phyloP scores from a whole-genome alignment of 1,140 invertebrate species.

The Aphaenogaster rudis region DNA sequence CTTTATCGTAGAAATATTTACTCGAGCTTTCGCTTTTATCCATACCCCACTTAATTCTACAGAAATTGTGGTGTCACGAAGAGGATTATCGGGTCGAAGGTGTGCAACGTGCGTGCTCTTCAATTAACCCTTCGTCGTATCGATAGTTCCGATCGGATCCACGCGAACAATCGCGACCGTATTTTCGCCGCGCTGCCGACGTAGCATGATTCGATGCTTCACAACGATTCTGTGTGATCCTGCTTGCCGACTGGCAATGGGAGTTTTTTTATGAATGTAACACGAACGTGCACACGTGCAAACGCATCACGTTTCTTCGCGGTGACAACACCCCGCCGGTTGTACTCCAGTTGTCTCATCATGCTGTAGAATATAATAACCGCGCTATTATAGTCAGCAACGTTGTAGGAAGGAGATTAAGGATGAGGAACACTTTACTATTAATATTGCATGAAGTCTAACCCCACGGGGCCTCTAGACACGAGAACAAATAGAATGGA shows the following conservation, averaged over 20 bases:
- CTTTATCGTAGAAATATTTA: neutral
- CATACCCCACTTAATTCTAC: conserved; percentile 48
- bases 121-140: conserved; percentile 82
- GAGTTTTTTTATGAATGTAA: neutral
- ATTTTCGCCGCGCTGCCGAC: conserved; percentile 75
- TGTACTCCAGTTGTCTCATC: conserved; percentile 35
- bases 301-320: neutral
- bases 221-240: conserved; percentile 22
- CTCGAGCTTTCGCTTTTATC: conserved; percentile 53
- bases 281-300: too few species aligned
- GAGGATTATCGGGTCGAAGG: conserved; percentile 76
- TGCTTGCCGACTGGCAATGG: conserved; percentile 27
- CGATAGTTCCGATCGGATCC: conserved; percentile 77
- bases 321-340: conserved; percentile 2
- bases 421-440: conserved; percentile 7
- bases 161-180: conserved; percentile 76
- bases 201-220: conserved; percentile 79
- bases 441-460: conserved; percentile 26
- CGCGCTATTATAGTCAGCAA: conserved; percentile 14
- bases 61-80: conserved; percentile 76
- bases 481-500: conserved; percentile 21
- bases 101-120: conserved; percentile 78
- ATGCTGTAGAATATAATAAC: conserved; percentile 27
- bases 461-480: neutral
- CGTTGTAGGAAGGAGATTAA: conserved; percentile 20